Percentiles rank a stretch among this genome's conserved stretches.
Evolutionary conservation across 2,797 vertebrate genomes (phyloP).

Genomic region (Poeciliopsis infans): DNA sequence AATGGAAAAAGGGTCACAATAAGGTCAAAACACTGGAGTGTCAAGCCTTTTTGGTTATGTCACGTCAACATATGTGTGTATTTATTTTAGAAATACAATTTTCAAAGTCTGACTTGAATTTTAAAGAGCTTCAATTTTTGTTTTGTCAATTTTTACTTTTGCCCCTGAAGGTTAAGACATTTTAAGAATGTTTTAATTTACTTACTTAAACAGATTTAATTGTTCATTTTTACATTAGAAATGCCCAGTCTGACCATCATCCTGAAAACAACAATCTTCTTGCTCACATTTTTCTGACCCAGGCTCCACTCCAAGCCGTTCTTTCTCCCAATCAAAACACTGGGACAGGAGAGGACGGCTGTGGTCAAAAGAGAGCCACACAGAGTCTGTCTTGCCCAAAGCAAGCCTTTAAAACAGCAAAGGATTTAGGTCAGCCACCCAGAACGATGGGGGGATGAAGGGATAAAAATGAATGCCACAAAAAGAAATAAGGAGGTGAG

Average conservation of each 20-base stretch:
- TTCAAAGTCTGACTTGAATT: not conserved
- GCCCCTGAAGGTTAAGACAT: not conserved
- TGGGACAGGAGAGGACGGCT: conserved; percentile 68
- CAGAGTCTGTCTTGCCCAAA: conserved; percentile 73
- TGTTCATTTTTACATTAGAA: not conserved
- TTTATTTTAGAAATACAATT: not conserved
- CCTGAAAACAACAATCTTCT: conserved; percentile 2
- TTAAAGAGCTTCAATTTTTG: not conserved
- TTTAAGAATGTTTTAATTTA: not conserved
- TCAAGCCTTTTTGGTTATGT: conserved; percentile 9
- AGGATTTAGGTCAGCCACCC: conserved; percentile 80
- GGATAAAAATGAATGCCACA: conserved; percentile 60
- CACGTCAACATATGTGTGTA: not conserved
- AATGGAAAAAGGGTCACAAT: conserved; percentile 17
- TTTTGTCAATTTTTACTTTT: not conserved
- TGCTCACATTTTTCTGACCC: conserved; percentile 16
- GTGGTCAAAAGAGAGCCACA: conserved; percentile 58
- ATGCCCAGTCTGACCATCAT: conserved; percentile 7
- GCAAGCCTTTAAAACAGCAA: conserved; percentile 69
- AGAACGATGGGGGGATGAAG: conserved; percentile 64
- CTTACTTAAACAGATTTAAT: not conserved
- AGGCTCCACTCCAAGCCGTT: conserved; percentile 19
- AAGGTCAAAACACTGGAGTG: conserved; percentile 15
- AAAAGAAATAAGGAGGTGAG: conserved; percentile 53
- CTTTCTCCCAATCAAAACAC: conserved; percentile 55